Conservation (phyloP, 2,797 vertebrate genomes). For the Uromys caudimaculatus region DNA sequence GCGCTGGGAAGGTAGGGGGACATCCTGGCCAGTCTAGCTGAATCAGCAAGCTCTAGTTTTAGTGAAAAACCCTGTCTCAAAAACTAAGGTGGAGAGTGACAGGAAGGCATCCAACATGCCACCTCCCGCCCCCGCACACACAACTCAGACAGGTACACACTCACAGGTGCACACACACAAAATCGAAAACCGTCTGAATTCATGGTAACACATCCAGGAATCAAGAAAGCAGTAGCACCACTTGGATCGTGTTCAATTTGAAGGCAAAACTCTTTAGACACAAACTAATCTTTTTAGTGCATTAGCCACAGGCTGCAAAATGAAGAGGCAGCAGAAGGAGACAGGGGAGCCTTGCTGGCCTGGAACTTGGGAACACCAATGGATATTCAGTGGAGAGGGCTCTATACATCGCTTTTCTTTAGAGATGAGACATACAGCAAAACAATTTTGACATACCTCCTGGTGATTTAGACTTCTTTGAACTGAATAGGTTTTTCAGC, state of each 20-base stretch:
- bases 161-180: neutral
- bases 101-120: neutral
- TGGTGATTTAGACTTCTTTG: constrained; percentile 60
- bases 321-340: constrained; percentile 6
- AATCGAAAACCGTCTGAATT: constrained; percentile 39
- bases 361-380: neutral
- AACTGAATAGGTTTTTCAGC: constrained; percentile 34
- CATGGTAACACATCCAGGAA: neutral
- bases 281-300: constrained; percentile 55
- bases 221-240: neutral
- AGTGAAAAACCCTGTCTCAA: neutral
- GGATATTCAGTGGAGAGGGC: neutral
- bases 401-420: constrained; percentile 49
- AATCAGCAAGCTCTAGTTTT: neutral
- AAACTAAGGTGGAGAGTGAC: neutral
- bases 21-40: neutral
- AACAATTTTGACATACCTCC: constrained; percentile 53
- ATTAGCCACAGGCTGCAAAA: constrained; percentile 35
- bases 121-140: neutral
- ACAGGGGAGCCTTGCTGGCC: neutral
- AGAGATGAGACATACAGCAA: constrained; percentile 48
- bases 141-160: neutral
- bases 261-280: constrained; percentile 61
- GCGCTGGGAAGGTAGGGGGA: neutral
- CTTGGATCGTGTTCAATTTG: constrained; percentile 26